Conservation (phyloP, 2,888 invertebrate species). For the Mesorhabditis belari region DNA sequence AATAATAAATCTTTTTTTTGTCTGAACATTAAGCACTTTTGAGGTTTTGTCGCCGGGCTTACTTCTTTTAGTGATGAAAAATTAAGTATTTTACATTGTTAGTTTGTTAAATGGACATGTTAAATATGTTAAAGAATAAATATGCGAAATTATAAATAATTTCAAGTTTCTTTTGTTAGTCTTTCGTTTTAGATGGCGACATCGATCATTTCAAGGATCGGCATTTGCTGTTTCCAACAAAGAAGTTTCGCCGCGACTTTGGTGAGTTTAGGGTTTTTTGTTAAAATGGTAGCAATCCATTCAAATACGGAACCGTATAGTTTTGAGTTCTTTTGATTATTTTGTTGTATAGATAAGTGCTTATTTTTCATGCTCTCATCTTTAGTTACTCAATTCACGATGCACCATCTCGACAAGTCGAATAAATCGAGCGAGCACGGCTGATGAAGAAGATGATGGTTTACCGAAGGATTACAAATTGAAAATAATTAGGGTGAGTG, state of each 20-base stretch:
- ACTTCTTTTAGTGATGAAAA: too few relatives aligned
- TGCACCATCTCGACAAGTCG: neutral
- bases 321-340: neutral
- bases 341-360: neutral
- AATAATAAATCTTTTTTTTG: neutral
- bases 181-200: too few relatives aligned
- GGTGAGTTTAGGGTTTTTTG: neutral
- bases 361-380: neutral
- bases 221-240: too few relatives aligned
- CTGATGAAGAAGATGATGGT: constrained; percentile 33
- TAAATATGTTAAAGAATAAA: too few relatives aligned
- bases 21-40: neutral
- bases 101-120: too few relatives aligned
- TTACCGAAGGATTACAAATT: constrained; percentile 42
- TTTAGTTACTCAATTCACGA: too few relatives aligned
- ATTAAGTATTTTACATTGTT: too few relatives aligned
- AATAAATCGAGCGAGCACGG: neutral
- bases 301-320: neutral
- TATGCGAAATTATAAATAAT: too few relatives aligned
- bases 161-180: too few relatives aligned
- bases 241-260: too few relatives aligned
- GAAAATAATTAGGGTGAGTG: constrained; percentile 19
- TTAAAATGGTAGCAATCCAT: neutral
- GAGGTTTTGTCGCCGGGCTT: neutral
- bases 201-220: too few relatives aligned